Evolutionary conservation across 2,888 invertebrate genomes (phyloP), one percentile per base, ranked within the genome.

Genomic region (Clistopyga incitator): DNA sequence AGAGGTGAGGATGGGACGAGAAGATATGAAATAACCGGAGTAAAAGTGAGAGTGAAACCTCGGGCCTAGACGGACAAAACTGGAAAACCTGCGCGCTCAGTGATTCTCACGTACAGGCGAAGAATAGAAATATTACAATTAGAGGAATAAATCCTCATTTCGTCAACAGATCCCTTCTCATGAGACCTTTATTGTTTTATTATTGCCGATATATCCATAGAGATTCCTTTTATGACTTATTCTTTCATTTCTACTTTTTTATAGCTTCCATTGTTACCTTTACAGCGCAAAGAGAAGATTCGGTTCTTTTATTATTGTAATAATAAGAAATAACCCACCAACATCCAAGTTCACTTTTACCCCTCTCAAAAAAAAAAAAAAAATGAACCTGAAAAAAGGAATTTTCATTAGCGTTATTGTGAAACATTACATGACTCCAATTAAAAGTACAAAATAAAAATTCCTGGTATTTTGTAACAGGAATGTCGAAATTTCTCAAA

Each of bases 11-110:
- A 89, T 89, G 88, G 86, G 86, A 86, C 82, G 81, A 82, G 84
- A 86, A 89, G 90, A 90, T 89, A 88, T 85, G 88, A 88, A 89
- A 90, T 89, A 89, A 84, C 87, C 81, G 67, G 84, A 84, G 89
- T 90, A 88, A 91, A 91, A 90, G 88, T 78, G 87, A 90, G 87
- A 89, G 89, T 90, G 90, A 89, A 88, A 89, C 85, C 85, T 87
- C 84, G 83, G 61, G 77, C 74, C 72, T 56, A 59, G 6, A 29
- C 59, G 56, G 68, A 54, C 75, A 56, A 72, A 76, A 59, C 65
- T 59, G 34, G 59, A 71, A 38, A 64, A 78, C 71, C 52, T 54
- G 8, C 20, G 13, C 10, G 18, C 45, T 65, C 25, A 29, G n/a
- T 45, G 23, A 45, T 79, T 65, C 42, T 64, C 61, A 56, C 54